A percentile compares a stretch with the other conserved stretches of the same genome.
Conservation (phyloP, 2,113 vertebrate species). For the Pachyramphus minor region DNA sequence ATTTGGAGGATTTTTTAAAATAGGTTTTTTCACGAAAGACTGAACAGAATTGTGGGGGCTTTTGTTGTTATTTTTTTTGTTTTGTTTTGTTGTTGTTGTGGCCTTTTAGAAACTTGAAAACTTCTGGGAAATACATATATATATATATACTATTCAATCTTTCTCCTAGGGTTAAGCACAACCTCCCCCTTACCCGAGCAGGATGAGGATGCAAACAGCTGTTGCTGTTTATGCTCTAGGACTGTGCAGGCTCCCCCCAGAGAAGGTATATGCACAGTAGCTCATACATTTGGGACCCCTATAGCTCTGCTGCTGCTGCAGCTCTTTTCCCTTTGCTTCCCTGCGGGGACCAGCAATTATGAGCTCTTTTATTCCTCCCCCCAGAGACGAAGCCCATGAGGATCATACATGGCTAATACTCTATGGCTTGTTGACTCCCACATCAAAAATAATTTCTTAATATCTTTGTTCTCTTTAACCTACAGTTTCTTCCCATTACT, state of each 20-base stretch:
- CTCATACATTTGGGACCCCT: not conserved
- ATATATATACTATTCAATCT: not conserved
- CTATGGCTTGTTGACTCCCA: not conserved
- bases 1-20: not conserved
- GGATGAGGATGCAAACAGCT: not conserved
- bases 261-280: not conserved
- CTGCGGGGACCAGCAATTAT: not conserved
- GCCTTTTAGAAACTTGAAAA: not conserved
- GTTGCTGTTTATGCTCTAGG: not conserved
- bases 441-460: not conserved
- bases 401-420: not conserved
- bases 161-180: not conserved
- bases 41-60: not conserved
- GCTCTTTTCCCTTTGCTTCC: not conserved
- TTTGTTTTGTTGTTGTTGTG: too few species aligned
- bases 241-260: not conserved
- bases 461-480: not conserved
- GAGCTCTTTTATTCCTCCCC: not conserved
- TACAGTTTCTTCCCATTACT: slow-evolving; percentile 31
- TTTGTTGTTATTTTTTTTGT: not conserved
- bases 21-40: rapidly evolving
- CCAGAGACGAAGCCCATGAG: not conserved
- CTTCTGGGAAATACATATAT: rapidly evolving
- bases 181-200: not conserved
- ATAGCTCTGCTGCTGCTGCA: not conserved